Conservation (phyloP, 2,888 invertebrate species). For the Drosophila nigritarsus region DNA sequence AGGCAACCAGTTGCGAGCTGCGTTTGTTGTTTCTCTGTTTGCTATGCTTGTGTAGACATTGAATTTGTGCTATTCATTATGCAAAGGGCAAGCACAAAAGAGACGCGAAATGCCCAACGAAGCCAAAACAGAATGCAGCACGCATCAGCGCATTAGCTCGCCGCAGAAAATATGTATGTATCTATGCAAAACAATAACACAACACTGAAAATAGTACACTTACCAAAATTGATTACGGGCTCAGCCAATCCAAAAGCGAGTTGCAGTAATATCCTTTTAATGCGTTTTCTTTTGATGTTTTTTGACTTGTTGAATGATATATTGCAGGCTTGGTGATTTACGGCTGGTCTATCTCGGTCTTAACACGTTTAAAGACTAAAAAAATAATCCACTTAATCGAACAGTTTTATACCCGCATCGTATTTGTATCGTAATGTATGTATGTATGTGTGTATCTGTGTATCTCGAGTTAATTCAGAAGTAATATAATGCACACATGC, state of each 20-base stretch:
- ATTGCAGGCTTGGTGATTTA: background rate
- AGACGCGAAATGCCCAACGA: constrained; percentile 17
- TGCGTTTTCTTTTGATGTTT: background rate
- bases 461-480: constrained; percentile 40
- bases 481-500: constrained; percentile 19
- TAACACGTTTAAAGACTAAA: constrained; percentile 60
- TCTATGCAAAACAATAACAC: constrained; percentile 2
- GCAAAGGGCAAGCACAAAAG: constrained; percentile 34
- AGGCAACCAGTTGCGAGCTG: constrained; percentile 20
- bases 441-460: background rate
- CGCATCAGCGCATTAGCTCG: constrained; percentile 2
- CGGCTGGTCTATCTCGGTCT: constrained; percentile 41
- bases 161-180: background rate
- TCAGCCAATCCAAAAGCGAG: constrained; percentile 41
- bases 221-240: constrained; percentile 41
- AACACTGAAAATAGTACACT: constrained; percentile 36
- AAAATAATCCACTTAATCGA: constrained; percentile 57
- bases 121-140: constrained; percentile 21
- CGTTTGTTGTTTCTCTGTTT: constrained; percentile 17
- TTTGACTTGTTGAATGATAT: background rate
- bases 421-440: constrained; percentile 27
- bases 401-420: constrained; percentile 63
- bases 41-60: constrained; percentile 26
- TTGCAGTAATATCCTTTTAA: constrained; percentile 26
- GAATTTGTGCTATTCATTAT: constrained; percentile 29